Conservation (phyloP, 2,797 vertebrate species). For the Gouania willdenowi region DNA sequence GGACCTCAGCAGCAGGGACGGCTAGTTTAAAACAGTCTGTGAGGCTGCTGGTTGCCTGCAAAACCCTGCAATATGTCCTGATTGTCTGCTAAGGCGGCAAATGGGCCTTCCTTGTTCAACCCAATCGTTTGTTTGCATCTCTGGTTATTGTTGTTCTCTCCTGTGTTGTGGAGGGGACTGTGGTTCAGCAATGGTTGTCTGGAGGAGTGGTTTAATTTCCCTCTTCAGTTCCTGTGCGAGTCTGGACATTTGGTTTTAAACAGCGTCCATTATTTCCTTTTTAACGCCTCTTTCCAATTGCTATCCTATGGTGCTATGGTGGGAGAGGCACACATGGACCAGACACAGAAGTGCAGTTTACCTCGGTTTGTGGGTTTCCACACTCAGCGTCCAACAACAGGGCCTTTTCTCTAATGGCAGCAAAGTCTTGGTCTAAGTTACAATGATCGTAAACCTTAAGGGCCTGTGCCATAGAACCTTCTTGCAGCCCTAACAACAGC, state of each 20-base stretch:
- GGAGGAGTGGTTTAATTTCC: background rate
- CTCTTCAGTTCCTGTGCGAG: background rate
- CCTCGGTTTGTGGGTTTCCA: background rate
- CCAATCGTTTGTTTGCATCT: too few species aligned
- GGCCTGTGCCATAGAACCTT: background rate
- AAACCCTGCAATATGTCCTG: background rate
- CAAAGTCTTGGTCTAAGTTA: background rate
- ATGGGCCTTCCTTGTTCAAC: background rate
- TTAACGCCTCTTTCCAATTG: background rate
- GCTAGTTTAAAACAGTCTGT: background rate
- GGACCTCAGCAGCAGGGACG: background rate
- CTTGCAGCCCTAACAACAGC: background rate
- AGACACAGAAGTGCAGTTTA: background rate
- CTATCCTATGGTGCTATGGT: background rate
- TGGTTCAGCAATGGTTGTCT: rapidly evolving
- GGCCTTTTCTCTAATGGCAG: background rate
- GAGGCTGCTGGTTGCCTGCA: too few species aligned
- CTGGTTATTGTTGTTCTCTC: rapidly evolving
- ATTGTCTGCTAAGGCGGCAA: rapidly evolving
- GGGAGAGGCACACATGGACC: too few species aligned
- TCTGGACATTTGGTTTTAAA: background rate
- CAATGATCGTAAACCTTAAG: background rate
- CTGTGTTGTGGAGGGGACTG: rapidly evolving
- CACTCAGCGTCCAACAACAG: background rate
- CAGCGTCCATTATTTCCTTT: background rate